These are phyloP conservation scores for Channa argus DNA, from an alignment of 2,113 vertebrate species.

Conservation along the genomic window DNA sequence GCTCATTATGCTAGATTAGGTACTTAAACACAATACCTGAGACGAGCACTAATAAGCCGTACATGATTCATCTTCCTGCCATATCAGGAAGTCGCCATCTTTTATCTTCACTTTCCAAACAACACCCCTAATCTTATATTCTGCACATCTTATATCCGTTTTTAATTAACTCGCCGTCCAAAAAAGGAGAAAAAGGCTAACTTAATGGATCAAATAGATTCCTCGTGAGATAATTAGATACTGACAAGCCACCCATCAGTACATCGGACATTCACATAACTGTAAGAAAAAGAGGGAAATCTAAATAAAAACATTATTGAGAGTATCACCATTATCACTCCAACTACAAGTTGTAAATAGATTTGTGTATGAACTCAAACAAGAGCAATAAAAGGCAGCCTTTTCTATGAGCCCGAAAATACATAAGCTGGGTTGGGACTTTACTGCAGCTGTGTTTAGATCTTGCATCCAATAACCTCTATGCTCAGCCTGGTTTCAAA, in stretches of 20 bases:
- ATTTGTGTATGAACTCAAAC: slow-evolving; percentile 45
- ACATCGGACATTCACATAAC: slow-evolving; percentile 79
- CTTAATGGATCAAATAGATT: slow-evolving; percentile 84
- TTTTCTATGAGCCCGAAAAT: slow-evolving; percentile 72
- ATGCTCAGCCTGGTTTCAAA: slow-evolving; percentile 78
- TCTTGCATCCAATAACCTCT: slow-evolving; percentile 80
- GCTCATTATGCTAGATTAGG: slow-evolving; percentile 86
- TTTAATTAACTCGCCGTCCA: slow-evolving; percentile 84
- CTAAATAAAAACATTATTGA: slow-evolving; percentile 49
- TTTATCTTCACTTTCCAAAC: slow-evolving; percentile 87
- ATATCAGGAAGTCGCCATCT: slow-evolving; percentile 84
- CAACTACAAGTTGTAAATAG: slow-evolving; percentile 29
- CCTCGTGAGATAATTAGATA: slow-evolving; percentile 83
- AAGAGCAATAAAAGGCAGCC: slow-evolving; percentile 52
- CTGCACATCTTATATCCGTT: slow-evolving; percentile 83
- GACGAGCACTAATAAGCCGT: slow-evolving; percentile 84
- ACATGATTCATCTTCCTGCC: slow-evolving; percentile 84
- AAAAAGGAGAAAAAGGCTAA: slow-evolving; percentile 78
- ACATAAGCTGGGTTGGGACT: slow-evolving; percentile 68
- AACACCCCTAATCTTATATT: slow-evolving; percentile 82
- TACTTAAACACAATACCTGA: slow-evolving; percentile 85
- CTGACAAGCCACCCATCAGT: slow-evolving; percentile 80
- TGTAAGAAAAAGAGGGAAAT: slow-evolving; percentile 50
- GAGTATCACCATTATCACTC: slow-evolving; percentile 45
- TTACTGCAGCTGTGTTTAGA: slow-evolving; percentile 82